Evolutionary conservation across 2,888 invertebrate species (phyloP), one percentile per base, ranked within the genome.

Genomic region (Drosophila quinaria): DNA sequence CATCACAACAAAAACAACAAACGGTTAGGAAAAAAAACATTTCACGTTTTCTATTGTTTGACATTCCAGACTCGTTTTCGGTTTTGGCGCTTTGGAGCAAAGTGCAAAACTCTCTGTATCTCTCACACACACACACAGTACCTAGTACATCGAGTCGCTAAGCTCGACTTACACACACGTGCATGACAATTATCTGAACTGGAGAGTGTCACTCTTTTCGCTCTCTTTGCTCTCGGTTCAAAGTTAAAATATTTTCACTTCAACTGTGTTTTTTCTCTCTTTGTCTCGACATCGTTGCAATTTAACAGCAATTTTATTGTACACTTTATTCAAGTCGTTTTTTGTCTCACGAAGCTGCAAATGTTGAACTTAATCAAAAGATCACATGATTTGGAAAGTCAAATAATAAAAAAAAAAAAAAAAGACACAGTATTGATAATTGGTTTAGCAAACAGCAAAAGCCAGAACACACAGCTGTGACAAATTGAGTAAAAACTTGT

Each of bases 31-130:
- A 25, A 37, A 37, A 25, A 64, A 51, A 52, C 51, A 63, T 46
- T 76, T 65, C 44, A 47, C 52, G 59, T 70, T 79, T 66, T 74
- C 75, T 74, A 70, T 79, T 75, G 67, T 76, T 61, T 64, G 74
- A 31, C 46, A 49, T 56, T 52, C 25, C 44, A 54, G 59, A 66
- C 71, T 51, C 55, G 68, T 77, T 76, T 65, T 46, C 50, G 56
- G 66, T 73, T 81, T 88, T 74, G 66, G 76, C 60, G 75, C 67
- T 81, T 50, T 70, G 62, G 80, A 83, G 84, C 83, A 82, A 78
- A 89, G 83, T 80, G 80, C 82, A 78, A 56, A 67, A 67, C 22
- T 67, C 47, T 73, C 61, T 62, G 50, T 66, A 54, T 70, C 61
- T 60, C 54, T 64, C 22, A 51, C 58, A 37, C 35, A 72, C 17